Evolutionary conservation across 2,113 vertebrate species (phyloP), one percentile per base, ranked within the genome.

Genomic region (Hyla sarda): DNA sequence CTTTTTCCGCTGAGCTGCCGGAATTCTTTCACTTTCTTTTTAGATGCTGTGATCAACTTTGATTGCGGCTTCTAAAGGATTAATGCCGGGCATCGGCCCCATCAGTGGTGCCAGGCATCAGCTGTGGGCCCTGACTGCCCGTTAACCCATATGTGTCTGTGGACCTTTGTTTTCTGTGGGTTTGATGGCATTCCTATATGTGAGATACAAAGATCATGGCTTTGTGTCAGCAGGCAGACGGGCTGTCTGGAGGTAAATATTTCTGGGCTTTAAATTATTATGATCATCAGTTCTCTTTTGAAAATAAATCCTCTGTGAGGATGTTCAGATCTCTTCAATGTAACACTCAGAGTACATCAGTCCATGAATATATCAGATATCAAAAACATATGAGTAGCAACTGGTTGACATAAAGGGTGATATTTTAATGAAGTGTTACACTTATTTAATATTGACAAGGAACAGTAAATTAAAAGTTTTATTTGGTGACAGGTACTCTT

Each of bases 181-280:
- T 45, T 69, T 78, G 58, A 67, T 74, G 52, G 47, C 52, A 84
- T 75, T 76, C 72, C 82, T 75, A 28, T 41, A 45, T 28, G 71
- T 16, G 25, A 75, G 82, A 84, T 84, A 28, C 14, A 84, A 32
- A 73, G 50, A 85, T 85, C 60, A 41, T 12, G 58, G 75, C 73
- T 85, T 52, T 54, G 32, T 79, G 75, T 79, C 75, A 54, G 84
- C 25, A 79, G 84, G 75, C 75, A 85, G 83, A 83, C 82, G 73
- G 82, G 45, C 83, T 85, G 83, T 85, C 83, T 85, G 74, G 73
- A 52, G 60, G 74, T 60, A 37, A 77, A 65, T n/a, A 79, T 71
- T 56, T 78, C 23, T 79, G 71, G 62, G 58, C 69, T 78, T 85
- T 45, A 71, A 67, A 78, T 58, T 67, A 56, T 69, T 19, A 14